Conservation (phyloP, 2,113 vertebrate genomes). For the Elephas maximus region DNA sequence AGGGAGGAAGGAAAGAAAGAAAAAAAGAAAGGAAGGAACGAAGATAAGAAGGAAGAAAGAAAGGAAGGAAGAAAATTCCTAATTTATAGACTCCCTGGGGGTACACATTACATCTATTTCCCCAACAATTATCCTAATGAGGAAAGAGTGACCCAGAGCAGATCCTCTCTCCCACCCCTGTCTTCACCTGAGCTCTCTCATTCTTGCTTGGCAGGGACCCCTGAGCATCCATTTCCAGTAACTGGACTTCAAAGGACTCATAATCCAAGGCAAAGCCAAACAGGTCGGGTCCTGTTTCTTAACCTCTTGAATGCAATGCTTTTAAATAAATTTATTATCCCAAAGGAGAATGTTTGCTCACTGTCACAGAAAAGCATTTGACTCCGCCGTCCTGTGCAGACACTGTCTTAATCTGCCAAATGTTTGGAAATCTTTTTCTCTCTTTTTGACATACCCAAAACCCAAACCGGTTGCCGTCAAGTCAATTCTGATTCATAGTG, state of each 20-base stretch:
- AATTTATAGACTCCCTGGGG: not conserved
- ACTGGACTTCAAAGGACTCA: constrained; percentile 16
- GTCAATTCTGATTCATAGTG: no score
- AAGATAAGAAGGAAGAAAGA: accelerated
- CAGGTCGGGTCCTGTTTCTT: not conserved
- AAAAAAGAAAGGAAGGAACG: accelerated
- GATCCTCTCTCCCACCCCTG: not conserved
- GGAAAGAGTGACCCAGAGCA: not conserved
- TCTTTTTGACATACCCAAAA: not conserved
- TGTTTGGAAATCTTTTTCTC: constrained; percentile 21
- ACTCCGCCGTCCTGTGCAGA: not conserved
- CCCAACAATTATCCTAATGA: not conserved
- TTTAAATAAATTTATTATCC: constrained; percentile 45
- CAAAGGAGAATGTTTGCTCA: constrained; percentile 16
- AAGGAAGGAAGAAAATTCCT: no score
- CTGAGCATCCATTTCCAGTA: not conserved
- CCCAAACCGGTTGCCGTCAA: no score
- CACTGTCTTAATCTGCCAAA: constrained; percentile 15
- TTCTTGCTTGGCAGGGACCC: not conserved
- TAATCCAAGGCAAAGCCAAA: constrained; percentile 24
- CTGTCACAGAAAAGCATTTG: not conserved
- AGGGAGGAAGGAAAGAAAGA: accelerated
- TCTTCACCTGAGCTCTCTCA: not conserved
- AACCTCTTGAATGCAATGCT: not conserved
- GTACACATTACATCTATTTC: not conserved